These are phyloP conservation scores for Crepidodera aurea DNA, from an alignment of 2,888 invertebrate species.

Conservation along the genomic window DNA sequence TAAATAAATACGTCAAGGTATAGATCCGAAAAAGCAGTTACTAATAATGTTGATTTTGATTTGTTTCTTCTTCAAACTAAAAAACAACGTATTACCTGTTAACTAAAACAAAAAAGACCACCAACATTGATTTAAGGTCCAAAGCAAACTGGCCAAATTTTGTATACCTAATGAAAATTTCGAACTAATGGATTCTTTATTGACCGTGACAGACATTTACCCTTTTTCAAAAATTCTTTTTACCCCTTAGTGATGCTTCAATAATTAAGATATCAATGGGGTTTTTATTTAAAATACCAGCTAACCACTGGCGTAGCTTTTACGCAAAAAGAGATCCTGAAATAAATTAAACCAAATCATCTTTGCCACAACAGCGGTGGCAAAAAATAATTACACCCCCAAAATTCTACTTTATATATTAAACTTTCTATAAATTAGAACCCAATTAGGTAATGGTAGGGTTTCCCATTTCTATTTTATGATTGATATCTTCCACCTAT, in stretches of 20 bases:
- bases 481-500: background rate
- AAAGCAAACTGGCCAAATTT: background rate
- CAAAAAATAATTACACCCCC: background rate
- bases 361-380: background rate
- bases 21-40: no score
- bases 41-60: no score
- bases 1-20: no score
- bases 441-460: background rate
- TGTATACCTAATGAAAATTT: conserved; percentile 8
- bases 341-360: background rate
- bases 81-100: no score
- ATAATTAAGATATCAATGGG: conserved; percentile 20
- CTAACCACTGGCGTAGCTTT: background rate
- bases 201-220: conserved; percentile 23
- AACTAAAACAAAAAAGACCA: background rate
- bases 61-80: no score
- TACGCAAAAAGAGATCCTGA: no score
- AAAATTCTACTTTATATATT: background rate
- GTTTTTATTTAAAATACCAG: conserved; percentile 14
- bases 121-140: background rate
- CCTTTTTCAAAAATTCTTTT: conserved; percentile 16
- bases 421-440: background rate
- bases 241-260: conserved; percentile 14
- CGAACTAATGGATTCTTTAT: conserved; percentile 15
- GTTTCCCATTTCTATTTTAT: background rate